Conservation (phyloP, 2,888 invertebrate species). For the Netelia fuscicornis region DNA sequence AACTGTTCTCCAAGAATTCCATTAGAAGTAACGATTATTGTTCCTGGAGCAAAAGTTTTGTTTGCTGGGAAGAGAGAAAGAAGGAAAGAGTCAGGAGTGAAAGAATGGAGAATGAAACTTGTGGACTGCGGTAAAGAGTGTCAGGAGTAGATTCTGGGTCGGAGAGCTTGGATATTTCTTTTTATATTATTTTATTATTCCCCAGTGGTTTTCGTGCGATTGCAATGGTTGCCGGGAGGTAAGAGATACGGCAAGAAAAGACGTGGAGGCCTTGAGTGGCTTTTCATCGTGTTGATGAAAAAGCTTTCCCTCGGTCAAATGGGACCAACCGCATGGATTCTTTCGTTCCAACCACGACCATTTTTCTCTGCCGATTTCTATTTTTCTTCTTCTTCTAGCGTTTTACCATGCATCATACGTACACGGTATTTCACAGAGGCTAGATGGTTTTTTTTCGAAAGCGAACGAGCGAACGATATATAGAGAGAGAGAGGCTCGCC, state of each 20-base stretch:
- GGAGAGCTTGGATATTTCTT: slow-evolving; percentile 2
- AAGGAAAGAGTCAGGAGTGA: not conserved
- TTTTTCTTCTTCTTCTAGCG: slow-evolving; percentile 16
- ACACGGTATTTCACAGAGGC: slow-evolving; percentile 6
- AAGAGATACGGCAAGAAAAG: slow-evolving; percentile 7
- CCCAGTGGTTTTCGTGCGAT: slow-evolving; percentile 9
- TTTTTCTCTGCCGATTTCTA: slow-evolving; percentile 6
- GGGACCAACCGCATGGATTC: not conserved
- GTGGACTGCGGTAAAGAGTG: not conserved
- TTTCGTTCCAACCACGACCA: slow-evolving; percentile 6
- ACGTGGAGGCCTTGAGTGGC: slow-evolving; percentile 38
- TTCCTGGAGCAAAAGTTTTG: not conserved
- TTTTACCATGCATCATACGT: slow-evolving; percentile 4
- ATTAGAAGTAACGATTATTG: not conserved
- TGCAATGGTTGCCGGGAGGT: not conserved
- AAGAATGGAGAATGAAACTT: not conserved
- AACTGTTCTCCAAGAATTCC: not conserved
- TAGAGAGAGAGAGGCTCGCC: slow-evolving; percentile 19
- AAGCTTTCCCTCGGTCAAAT: slow-evolving; percentile 31
- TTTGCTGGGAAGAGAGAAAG: not conserved
- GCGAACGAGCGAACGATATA: not conserved
- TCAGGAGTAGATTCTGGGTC: not conserved
- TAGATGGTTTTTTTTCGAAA: slow-evolving; percentile 33
- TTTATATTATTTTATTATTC: slow-evolving; percentile 43
- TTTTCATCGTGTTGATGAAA: slow-evolving; percentile 55